phyloP scores from a whole-genome alignment of 2,113 vertebrate species.

The Saguinus midas region DNA sequence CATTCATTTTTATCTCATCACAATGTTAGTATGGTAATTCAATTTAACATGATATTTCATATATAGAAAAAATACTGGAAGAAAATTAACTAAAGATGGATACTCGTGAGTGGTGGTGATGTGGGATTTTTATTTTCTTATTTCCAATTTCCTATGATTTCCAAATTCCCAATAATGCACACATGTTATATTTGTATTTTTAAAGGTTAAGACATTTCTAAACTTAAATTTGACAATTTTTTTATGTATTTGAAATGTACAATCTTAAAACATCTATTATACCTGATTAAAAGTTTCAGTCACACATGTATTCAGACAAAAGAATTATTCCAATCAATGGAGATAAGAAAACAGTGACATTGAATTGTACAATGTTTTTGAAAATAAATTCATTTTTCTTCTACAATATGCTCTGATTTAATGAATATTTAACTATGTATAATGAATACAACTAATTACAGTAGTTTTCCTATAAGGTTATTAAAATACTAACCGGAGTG shows the following conservation, averaged over 20 bases:
- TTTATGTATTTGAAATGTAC: background rate
- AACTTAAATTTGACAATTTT: background rate
- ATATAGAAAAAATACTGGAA: background rate
- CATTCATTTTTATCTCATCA: background rate
- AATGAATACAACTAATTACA: conserved; percentile 53
- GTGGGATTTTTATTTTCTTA: background rate
- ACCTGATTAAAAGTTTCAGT: background rate
- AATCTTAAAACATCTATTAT: background rate
- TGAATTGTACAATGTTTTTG: conserved; percentile 35
- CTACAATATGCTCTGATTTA: conserved; percentile 40
- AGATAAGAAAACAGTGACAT: conserved; percentile 11
- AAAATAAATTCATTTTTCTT: conserved; percentile 40
- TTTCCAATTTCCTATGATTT: background rate
- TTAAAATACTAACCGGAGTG: conserved; percentile 54
- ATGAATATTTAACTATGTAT: conserved; percentile 62
- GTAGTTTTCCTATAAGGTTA: conserved; percentile 48
- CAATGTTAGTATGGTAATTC: background rate
- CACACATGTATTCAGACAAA: background rate
- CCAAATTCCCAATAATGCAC: background rate
- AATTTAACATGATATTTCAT: background rate
- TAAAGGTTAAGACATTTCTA: background rate
- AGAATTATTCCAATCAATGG: background rate
- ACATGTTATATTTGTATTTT: background rate
- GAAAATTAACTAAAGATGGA: background rate
- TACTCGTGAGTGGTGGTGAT: background rate